Evolutionary conservation across 2,888 invertebrate species (phyloP).

Genomic region (Drosophila merina): DNA sequence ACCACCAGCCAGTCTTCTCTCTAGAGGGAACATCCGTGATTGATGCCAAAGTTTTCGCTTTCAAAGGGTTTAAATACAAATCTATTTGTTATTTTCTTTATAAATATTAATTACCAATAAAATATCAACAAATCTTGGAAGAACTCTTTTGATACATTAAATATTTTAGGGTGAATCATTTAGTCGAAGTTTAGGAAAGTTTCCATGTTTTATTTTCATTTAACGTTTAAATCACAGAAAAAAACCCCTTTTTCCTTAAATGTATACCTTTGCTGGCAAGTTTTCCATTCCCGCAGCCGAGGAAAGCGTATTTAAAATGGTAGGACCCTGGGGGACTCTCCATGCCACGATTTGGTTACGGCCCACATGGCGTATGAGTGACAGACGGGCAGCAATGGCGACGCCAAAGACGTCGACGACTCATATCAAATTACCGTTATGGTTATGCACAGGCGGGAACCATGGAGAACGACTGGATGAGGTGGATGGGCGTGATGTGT

Average conservation of each 20-base stretch:
- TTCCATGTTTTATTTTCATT: not conserved
- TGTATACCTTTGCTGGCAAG: slow-evolving; percentile 9
- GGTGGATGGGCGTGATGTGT: not conserved
- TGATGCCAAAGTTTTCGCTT: not conserved
- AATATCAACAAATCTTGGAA: not conserved
- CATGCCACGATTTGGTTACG: slow-evolving; percentile 23
- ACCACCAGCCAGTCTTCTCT: slow-evolving; percentile 7
- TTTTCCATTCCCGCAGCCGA: not conserved
- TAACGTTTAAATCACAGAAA: not conserved
- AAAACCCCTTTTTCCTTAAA: slow-evolving; percentile 1
- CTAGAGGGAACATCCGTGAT: slow-evolving; percentile 13
- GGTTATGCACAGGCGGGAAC: slow-evolving; percentile 34
- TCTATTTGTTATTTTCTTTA: not conserved
- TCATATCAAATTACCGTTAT: slow-evolving; percentile 66
- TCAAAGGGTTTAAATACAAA: not conserved
- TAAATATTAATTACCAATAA: too few species aligned
- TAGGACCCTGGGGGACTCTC: slow-evolving; percentile 26
- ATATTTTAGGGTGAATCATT: too few species aligned
- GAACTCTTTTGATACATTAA: not conserved
- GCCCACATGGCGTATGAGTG: slow-evolving; percentile 53
- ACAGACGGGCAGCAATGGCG: slow-evolving; percentile 24
- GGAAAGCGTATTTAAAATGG: slow-evolving; percentile 40
- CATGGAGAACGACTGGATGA: not conserved
- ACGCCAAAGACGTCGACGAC: slow-evolving; percentile 50
- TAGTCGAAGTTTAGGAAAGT: too few species aligned